These are phyloP conservation scores for Rallus limicola DNA, from an alignment of 2,113 vertebrate genomes.

Conservation along the genomic window DNA sequence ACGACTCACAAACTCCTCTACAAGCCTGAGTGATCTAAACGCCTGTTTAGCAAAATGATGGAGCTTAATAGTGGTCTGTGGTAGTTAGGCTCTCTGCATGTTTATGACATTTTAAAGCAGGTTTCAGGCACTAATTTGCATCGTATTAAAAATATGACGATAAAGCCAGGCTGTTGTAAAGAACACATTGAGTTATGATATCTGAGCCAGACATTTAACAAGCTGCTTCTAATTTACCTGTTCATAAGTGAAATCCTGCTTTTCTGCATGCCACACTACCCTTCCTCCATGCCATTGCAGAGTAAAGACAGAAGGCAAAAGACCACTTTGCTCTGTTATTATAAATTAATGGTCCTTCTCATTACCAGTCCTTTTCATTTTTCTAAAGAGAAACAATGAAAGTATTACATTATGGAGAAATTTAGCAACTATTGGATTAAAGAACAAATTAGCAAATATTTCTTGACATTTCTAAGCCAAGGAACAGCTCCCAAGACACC, in stretches of 20 bases:
- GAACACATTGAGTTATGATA: neutral
- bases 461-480: slow-evolving; percentile 2
- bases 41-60: neutral
- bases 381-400: neutral
- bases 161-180: neutral
- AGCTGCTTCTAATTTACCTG: neutral
- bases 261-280: neutral
- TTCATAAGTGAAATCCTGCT: neutral
- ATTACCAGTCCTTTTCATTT: neutral
- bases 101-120: neutral
- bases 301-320: neutral
- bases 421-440: neutral
- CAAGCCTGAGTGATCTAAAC: neutral
- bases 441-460: slow-evolving; percentile 13
- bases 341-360: neutral
- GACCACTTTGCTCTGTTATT: neutral
- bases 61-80: neutral
- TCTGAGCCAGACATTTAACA: neutral
- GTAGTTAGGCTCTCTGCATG: neutral
- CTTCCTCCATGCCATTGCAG: neutral
- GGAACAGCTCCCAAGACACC: neutral
- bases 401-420: neutral
- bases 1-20: neutral
- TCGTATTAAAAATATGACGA: neutral
- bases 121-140: neutral